Base-by-base conservation (phyloP, 2,113 vertebrate species). In the Lasiurus borealis region DNA sequence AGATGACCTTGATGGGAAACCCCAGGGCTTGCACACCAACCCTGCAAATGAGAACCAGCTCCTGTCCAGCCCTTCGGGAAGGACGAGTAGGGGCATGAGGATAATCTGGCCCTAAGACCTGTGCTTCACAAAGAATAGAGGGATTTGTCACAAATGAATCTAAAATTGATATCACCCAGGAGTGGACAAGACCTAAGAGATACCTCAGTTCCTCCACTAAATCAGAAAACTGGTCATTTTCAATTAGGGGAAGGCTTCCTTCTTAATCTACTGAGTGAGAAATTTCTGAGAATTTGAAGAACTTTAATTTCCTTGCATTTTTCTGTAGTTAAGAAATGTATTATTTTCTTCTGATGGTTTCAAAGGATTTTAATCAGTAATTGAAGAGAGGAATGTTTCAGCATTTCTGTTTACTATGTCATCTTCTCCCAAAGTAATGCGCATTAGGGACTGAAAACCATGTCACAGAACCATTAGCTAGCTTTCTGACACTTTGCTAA, bases 41-140 rank as follows among this genome's bases (percentile, higher is more conserved):
- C 27, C 40, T n/a, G 3, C 40, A 6, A 1, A 5, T 14, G 4
- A 10, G 27, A 15, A 2, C 29, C 27, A 14, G 18, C 6, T 85
- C 44, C 25, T 25, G n/a, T 1, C 3, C 25, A 31, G 9, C 19
- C 7, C 8, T 8, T 13, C 27, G 34, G 8, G 10, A 48, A n/a
- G 85, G 40, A 18, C 10, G 1, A 13, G 6, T 3, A 44, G 40
- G 23, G 4, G 0, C 0, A 0, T 4, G 36, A 8, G 11, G 18
- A 15, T 10, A 4, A 10, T n/a, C 6, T 5, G n/a, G 11, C 44
- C 25, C 29, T 14, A 0, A 31, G 64, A 48, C 27, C 0, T 0
- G 5, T 34, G 2, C 2, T 5, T 77, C 34, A 19, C 27, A 8
- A 46, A 27, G 69, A 2, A 14, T 5, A 44, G 18, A 15, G 15